Evolutionary conservation across 2,797 vertebrate species (phyloP), one percentile per base, ranked within the genome.

Genomic region (Yasuhikotakia modesta): DNA sequence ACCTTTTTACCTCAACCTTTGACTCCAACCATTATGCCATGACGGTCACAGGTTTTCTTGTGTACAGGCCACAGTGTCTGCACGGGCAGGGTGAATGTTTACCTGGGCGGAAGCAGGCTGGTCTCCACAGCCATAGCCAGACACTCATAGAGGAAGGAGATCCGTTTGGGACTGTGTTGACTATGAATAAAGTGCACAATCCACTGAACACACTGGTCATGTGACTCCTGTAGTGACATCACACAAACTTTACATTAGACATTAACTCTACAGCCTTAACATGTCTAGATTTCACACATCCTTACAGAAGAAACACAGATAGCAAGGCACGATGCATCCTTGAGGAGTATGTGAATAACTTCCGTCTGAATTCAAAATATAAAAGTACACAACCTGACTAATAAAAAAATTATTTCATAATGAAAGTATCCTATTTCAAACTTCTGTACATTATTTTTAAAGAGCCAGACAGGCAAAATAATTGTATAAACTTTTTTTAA

Each of bases 101-200:
- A 98, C 98, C 96, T 97, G 19, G 98, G 97, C 7, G 95, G 94
- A 76, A 99, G 86, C 27, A 99, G 91, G 74, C 93, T 95, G 30
- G 96, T 99, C 90, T 99, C 97, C 66, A 99, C 97, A 70, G 97
- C 97, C 96, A 97, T 98, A 14, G 95, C 96, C 71, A 99, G 89
- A 84, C 97, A 99, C 88, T 99, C 97, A 11, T 99, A 99, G 43
- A 99, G 95, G 87, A 99, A 99, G 72, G 97, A 96, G 89, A 99
- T 98, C 87, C 97, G 94, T 88, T 99, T 99, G 32, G 98, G 97
- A 84, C 97, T 99, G 83, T 99, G 98, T 27, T 99, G 97, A 82
- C 94, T 94, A 86, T 99, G 98, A 80, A 97, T 96, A 78, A 99
- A 99, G 57, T 95, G 93, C 71, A 98, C 97, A 65, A 99, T 96